phyloP scores from a whole-genome alignment of 1,140 invertebrate species.

The Drosophila repleta region DNA sequence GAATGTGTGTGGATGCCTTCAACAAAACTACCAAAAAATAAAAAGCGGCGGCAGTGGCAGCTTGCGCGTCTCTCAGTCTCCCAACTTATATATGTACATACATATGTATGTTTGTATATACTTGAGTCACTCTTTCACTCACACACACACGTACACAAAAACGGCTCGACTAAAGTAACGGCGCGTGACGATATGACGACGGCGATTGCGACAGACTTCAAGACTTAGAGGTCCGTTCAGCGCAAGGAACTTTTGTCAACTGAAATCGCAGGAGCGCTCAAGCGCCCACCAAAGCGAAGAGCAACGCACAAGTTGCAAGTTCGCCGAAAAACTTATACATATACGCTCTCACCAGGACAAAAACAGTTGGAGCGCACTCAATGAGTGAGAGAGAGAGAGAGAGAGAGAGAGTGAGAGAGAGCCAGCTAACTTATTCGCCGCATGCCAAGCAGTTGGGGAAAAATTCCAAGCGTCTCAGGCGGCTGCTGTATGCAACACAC shows the following conservation, averaged over 20 bases:
- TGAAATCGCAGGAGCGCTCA: conserved; percentile 59
- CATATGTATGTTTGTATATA: conserved; percentile 13
- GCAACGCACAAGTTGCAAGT: conserved; percentile 12
- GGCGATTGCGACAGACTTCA: conserved; percentile 27
- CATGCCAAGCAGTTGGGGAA: conserved; percentile 14
- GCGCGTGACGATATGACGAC: conserved; percentile 63
- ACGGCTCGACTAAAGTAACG: conserved; percentile 49
- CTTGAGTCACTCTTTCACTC: conserved; percentile 53
- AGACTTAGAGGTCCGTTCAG: conserved; percentile 44
- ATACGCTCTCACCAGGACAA: conserved; percentile 45
- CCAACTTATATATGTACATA: conserved; percentile 23
- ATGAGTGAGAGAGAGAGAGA: conserved; percentile 1
- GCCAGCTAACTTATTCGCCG: conserved; percentile 36
- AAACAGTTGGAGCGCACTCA: conserved; percentile 7
- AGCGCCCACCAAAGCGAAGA: conserved; percentile 36
- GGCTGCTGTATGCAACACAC: conserved; percentile 71
- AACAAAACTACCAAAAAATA: conserved; percentile 46
- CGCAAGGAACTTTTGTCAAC: conserved; percentile 75
- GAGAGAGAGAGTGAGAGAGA: conserved; percentile 10
- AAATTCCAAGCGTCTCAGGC: conserved; percentile 18
- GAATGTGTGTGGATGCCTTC: conserved; percentile 23
- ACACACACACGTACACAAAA: conserved; percentile 19
- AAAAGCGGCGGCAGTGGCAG: conserved; percentile 29
- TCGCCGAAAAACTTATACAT: conserved; percentile 14
- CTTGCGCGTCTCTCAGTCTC: conserved; percentile 45